Percentiles rank a stretch among this genome's conserved stretches.
phyloP scores from a whole-genome alignment of 2,113 vertebrate genomes.

The Oceanites oceanicus region DNA sequence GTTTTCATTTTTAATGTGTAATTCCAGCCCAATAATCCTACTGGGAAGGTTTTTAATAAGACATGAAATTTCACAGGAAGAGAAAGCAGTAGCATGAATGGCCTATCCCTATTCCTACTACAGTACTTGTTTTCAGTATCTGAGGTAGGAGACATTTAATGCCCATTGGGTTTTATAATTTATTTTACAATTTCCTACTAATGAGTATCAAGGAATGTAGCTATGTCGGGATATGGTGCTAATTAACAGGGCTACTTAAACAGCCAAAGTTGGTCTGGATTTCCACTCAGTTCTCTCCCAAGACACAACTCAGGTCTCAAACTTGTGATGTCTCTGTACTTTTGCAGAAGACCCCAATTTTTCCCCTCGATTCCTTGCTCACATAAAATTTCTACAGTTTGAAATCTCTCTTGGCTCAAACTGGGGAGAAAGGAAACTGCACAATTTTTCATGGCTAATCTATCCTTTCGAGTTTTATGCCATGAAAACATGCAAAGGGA shows the following conservation, averaged over 20 bases:
- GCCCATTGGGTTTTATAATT: slow-evolving; percentile 21
- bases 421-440: not conserved
- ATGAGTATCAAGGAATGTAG: slow-evolving; percentile 5
- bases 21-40: slow-evolving; percentile 32
- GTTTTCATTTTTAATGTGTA: slow-evolving; percentile 36
- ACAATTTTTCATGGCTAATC: not conserved
- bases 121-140: not conserved
- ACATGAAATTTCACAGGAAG: slow-evolving; percentile 35
- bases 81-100: slow-evolving; percentile 21
- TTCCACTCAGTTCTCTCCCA: not conserved
- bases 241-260: slow-evolving; percentile 12
- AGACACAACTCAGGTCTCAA: not conserved
- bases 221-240: not conserved
- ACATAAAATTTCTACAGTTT: not conserved
- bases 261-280: not conserved
- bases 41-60: slow-evolving; percentile 54
- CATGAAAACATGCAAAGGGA: not conserved
- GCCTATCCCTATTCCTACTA: not conserved
- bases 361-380: not conserved
- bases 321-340: not conserved
- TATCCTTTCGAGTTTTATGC: not conserved
- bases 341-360: not conserved
- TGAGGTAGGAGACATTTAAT: slow-evolving; percentile 10
- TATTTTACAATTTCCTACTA: slow-evolving; percentile 52
- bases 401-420: not conserved